A percentile compares a stretch with the other conserved stretches of the same genome.
These are phyloP conservation scores for Hedychridium roseum DNA, from an alignment of 2,888 invertebrate genomes.

Conservation along the genomic window DNA sequence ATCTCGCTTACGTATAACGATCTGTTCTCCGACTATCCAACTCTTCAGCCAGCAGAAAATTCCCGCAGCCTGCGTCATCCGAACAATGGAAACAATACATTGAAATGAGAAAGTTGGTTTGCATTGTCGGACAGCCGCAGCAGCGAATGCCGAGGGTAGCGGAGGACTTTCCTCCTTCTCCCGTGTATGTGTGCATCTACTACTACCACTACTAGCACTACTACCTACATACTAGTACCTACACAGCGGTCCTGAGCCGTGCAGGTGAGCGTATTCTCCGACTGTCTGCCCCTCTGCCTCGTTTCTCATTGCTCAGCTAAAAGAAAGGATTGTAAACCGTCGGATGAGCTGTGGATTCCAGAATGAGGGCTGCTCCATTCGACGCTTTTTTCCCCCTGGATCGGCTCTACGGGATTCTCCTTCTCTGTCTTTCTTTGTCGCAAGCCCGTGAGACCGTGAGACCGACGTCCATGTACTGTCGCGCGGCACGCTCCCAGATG, in stretches of 20 bases:
- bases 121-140: slow-evolving; percentile 56
- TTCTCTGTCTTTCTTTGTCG: slow-evolving; percentile 9
- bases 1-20: too few species aligned
- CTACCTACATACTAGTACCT: too few species aligned
- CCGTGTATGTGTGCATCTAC: background rate
- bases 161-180: slow-evolving; percentile 8
- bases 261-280: background rate
- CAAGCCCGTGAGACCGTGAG: too few species aligned
- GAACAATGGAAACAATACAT: slow-evolving; percentile 59
- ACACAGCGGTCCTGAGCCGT: background rate
- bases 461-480: too few species aligned
- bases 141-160: slow-evolving; percentile 10
- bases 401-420: too few species aligned
- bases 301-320: slow-evolving; percentile 29
- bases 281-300: slow-evolving; percentile 17
- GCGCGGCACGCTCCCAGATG: too few species aligned
- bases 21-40: too few species aligned
- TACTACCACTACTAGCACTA: too few species aligned
- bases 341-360: slow-evolving; percentile 47
- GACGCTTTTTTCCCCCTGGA: slow-evolving; percentile 21
- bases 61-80: slow-evolving; percentile 7
- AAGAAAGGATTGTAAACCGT: slow-evolving; percentile 46
- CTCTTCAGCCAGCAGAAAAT: background rate
- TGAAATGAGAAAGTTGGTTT: slow-evolving; percentile 60
- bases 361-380: slow-evolving; percentile 46